These are phyloP conservation scores for Autographa pulchrina DNA, from an alignment of 2,888 invertebrate species.

Conservation along the genomic window DNA sequence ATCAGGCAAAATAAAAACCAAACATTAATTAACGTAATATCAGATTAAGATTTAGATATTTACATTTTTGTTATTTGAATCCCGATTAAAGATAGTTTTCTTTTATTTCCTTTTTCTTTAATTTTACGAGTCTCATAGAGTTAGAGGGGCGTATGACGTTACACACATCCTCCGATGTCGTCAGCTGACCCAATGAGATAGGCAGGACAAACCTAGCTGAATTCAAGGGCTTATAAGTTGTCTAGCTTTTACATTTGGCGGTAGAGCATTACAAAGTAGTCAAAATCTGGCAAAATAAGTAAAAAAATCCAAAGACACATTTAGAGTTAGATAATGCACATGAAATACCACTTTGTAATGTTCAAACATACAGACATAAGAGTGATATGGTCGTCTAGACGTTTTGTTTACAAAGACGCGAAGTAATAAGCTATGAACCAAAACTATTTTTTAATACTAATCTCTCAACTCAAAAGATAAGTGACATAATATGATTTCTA, in stretches of 20 bases:
- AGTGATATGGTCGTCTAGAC: no score
- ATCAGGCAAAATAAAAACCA: not conserved
- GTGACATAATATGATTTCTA: no score
- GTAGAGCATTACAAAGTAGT: not conserved
- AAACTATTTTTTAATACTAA: no score
- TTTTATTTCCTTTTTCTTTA: not conserved
- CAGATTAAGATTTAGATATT: not conserved
- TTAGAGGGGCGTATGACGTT: not conserved
- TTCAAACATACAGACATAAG: not conserved
- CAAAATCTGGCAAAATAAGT: no score
- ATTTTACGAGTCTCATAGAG: not conserved
- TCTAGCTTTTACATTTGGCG: no score
- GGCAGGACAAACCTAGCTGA: slow-evolving; percentile 18
- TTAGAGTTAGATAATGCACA: no score
- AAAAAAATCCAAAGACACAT: no score
- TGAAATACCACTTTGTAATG: not conserved
- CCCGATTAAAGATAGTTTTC: not conserved
- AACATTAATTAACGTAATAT: not conserved
- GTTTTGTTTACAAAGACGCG: no score
- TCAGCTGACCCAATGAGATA: slow-evolving; percentile 29
- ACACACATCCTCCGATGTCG: slow-evolving; percentile 15
- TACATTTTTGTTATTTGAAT: not conserved
- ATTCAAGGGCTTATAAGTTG: not conserved
- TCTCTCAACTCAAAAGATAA: no score
- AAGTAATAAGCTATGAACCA: no score